A percentile compares a stretch with the other conserved stretches of the same genome.
Evolutionary conservation across 1,140 invertebrate genomes (phyloP).

Genomic region (Periplaneta americana): DNA sequence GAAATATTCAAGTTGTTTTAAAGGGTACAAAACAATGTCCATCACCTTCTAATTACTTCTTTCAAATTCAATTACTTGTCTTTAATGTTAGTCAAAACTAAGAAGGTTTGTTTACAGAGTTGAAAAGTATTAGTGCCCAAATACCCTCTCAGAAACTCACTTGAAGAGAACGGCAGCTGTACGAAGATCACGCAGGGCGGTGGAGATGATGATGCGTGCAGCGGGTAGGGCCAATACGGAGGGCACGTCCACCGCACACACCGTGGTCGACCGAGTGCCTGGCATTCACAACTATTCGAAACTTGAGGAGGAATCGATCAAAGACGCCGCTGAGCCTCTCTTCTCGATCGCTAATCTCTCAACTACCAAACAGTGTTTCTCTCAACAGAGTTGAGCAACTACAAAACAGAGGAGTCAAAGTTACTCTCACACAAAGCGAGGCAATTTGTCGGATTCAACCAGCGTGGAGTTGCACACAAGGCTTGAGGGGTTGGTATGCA

Average conservation of each 20-base stretch:
- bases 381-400: neutral
- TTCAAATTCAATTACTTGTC: too few relatives aligned
- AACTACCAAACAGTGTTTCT: neutral
- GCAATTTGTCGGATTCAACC: too few relatives aligned
- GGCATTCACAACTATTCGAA: slow-evolving; percentile 1
- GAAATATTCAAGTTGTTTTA: too few relatives aligned
- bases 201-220: slow-evolving; percentile 50
- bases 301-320: neutral
- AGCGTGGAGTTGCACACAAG: too few relatives aligned
- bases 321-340: neutral
- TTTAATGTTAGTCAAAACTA: too few relatives aligned
- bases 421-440: too few relatives aligned
- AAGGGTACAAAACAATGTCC: too few relatives aligned
- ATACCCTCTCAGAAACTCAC: neutral
- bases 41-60: too few relatives aligned
- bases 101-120: too few relatives aligned
- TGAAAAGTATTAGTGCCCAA: too few relatives aligned
- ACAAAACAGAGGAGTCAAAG: neutral
- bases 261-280: neutral
- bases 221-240: slow-evolving; percentile 48
- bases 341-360: neutral
- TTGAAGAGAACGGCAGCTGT: neutral
- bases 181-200: slow-evolving; percentile 40
- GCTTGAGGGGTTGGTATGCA: too few relatives aligned
- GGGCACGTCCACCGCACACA: slow-evolving; percentile 32